These are phyloP conservation scores for Cydia splendana DNA, from an alignment of 1,140 invertebrate species.

Conservation along the genomic window DNA sequence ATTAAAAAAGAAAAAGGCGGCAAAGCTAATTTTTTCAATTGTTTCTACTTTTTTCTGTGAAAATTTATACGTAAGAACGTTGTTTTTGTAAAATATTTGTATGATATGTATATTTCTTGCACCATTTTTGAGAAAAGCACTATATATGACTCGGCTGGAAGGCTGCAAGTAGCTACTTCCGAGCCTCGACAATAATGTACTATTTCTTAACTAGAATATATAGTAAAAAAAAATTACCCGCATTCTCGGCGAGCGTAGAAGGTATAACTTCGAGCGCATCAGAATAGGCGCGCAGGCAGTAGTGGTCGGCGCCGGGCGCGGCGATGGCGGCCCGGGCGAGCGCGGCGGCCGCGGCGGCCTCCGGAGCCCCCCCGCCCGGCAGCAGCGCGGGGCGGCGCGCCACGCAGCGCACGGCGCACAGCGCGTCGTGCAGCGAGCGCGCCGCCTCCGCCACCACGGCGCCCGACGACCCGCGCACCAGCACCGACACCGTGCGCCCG, in stretches of 20 bases:
- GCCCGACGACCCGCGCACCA: constrained; percentile 98
- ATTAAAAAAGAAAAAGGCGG: too few species aligned
- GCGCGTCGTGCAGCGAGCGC: constrained; percentile 97
- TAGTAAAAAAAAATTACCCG: constrained; percentile 78
- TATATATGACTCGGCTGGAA: too few species aligned
- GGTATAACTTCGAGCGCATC: constrained; percentile 98
- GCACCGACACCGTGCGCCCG: constrained; percentile 95
- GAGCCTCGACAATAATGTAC: too few species aligned
- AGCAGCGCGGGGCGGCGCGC: constrained; percentile 96
- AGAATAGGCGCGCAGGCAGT: constrained; percentile 96
- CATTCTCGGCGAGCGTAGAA: constrained; percentile 99
- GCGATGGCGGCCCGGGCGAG: constrained; percentile 91
- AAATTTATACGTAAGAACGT: too few species aligned
- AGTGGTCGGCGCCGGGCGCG: constrained; percentile 95
- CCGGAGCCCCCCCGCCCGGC: constrained; percentile 97
- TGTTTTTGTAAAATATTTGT: too few species aligned
- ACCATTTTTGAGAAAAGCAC: too few species aligned
- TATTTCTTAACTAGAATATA: neutral
- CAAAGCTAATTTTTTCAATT: too few species aligned
- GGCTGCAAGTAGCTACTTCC: too few species aligned
- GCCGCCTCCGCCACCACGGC: constrained; percentile 97
- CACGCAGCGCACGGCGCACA: constrained; percentile 98
- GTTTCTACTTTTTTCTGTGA: too few species aligned
- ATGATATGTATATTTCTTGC: too few species aligned
- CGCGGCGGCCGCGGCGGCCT: constrained; percentile 94